Conservation (phyloP, 2,113 vertebrate genomes). For the Psettodes erumei region DNA sequence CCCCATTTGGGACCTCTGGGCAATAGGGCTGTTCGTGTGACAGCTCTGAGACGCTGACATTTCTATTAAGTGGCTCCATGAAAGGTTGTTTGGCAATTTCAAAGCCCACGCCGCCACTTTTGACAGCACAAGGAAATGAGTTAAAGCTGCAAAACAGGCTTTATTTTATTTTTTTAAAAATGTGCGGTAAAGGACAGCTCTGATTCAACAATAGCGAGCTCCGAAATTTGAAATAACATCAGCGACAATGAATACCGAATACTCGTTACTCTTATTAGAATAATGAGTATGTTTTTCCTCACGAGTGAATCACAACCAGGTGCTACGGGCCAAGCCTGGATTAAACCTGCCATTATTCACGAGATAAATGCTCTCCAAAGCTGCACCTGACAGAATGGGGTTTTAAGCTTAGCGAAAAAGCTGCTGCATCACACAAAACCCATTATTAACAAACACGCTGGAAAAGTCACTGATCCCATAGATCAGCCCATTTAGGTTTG, state of each 20-base stretch:
- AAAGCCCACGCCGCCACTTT: constrained; percentile 56
- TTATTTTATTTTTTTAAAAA: constrained; percentile 23
- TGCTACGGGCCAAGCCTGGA: constrained; percentile 64
- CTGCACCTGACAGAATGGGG: constrained; percentile 75
- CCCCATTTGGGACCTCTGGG: constrained; percentile 34
- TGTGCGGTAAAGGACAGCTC: background rate
- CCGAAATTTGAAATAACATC: constrained; percentile 9
- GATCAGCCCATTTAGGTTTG: constrained; percentile 36
- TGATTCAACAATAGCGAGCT: constrained; percentile 15
- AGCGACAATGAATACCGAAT: constrained; percentile 8
- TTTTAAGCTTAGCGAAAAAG: constrained; percentile 68
- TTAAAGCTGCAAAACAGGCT: constrained; percentile 24
- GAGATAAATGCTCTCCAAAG: constrained; percentile 69
- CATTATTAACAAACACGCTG: constrained; percentile 56
- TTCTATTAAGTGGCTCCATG: constrained; percentile 70
- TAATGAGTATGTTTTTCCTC: constrained; percentile 41
- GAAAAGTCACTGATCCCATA: constrained; percentile 55
- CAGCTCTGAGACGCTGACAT: constrained; percentile 65
- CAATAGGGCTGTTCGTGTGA: constrained; percentile 42
- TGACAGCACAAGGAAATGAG: constrained; percentile 56
- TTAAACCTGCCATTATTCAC: constrained; percentile 73
- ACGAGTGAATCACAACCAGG: constrained; percentile 50
- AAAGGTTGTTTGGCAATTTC: constrained; percentile 65
- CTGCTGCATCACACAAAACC: constrained; percentile 70
- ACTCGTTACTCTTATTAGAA: constrained; percentile 46